Evolutionary conservation across 2,888 invertebrate genomes (phyloP), one percentile per base, ranked within the genome.

Genomic region (Cosmorhoe ocellata): DNA sequence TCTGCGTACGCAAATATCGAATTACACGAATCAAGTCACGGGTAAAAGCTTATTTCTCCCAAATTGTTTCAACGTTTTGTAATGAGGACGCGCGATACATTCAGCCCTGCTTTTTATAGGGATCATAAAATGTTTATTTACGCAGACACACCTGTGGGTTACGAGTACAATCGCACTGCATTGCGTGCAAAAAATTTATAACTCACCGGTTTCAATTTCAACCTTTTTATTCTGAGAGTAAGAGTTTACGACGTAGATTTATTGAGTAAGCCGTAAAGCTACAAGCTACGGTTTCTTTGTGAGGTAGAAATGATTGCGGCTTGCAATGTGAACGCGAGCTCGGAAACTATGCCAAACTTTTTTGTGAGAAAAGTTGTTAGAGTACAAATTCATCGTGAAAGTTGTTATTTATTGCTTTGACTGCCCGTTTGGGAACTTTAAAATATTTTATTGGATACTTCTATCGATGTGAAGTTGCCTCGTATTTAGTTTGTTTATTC

Each of bases 101-200:
- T 22, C 34, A 50, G 46, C 59, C 53, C 61, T 51, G 36, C 47
- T 51, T 50, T 73, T 72, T 73, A 74, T 74, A 63, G 57, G 59
- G 30, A 40, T 52, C 61, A 64, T 72, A 65, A 72, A 71, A 63
- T 66, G 64, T 74, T 63, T 67, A 72, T 59, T 33, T 11, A 36
- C 34, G 10, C 37, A 54, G 44, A 49, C 48, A 53, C 62, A 65
- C 66, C 64, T 64, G 65, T 63, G 56, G 52, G 56, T 50, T 54
- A 57, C 49, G 46, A 44, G 22, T 47, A 38, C 57, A 59, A 62
- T 40, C 56, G 54, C 27, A 59, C 74, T 69, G 72, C 71, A 73
- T 65, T 69, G 72, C 72, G 66, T 67, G 66, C 49, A 56, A 28
- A 8, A 44, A 43, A 52, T 31, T 53, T 51, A 48, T 48, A 40